Percentiles rank a stretch among this genome's conserved stretches.
These are phyloP conservation scores for Sturnus vulgaris DNA, from an alignment of 2,113 vertebrate genomes.

Conservation along the genomic window DNA sequence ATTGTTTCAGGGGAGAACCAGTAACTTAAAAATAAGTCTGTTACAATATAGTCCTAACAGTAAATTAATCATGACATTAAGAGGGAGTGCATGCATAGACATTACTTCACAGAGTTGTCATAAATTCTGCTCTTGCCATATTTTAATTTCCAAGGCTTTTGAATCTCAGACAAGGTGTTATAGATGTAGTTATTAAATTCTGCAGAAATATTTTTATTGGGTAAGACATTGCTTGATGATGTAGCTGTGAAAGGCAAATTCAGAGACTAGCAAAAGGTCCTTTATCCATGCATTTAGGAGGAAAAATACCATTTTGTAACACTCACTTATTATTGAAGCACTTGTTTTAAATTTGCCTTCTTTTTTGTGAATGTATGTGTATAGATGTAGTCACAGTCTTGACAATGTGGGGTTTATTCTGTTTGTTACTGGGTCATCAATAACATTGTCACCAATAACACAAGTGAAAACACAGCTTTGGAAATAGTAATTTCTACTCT, in stretches of 20 bases:
- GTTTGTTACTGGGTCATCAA: background rate
- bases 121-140: conserved; percentile 60
- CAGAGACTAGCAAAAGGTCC: conserved; percentile 68
- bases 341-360: background rate
- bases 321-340: background rate
- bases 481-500: background rate
- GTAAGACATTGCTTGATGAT: conserved; percentile 68
- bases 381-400: background rate
- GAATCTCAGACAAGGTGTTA: conserved; percentile 67
- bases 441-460: background rate
- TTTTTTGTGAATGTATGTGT: background rate
- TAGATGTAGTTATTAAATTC: conserved; percentile 74
- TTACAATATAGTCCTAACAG: conserved; percentile 61
- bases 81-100: conserved; percentile 62
- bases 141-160: conserved; percentile 68
- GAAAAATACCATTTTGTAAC: conserved; percentile 66
- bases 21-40: conserved; percentile 53
- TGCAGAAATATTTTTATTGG: conserved; percentile 75
- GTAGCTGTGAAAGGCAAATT: conserved; percentile 64
- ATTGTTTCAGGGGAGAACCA: conserved; percentile 46
- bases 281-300: conserved; percentile 65
- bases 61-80: conserved; percentile 75
- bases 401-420: background rate
- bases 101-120: conserved; percentile 72
- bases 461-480: background rate